A percentile compares a stretch with the other conserved stretches of the same genome.
Conservation (phyloP, 1,140 invertebrate species). For the Aphelinus certus region DNA sequence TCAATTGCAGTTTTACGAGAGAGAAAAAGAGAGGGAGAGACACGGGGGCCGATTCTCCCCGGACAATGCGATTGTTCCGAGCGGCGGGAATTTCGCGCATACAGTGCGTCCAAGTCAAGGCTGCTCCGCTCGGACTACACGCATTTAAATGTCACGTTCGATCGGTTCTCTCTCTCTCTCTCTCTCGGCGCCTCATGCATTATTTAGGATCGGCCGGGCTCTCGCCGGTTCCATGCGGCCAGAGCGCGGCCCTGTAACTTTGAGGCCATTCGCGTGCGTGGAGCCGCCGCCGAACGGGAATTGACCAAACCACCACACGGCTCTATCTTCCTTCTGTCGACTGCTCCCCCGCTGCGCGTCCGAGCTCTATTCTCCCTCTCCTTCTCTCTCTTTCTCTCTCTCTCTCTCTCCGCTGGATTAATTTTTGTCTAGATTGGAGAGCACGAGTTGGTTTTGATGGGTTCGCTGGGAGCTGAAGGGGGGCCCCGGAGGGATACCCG, state of each 20-base stretch:
- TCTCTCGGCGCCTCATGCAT: constrained; percentile 49
- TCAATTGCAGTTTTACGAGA: constrained; percentile 26
- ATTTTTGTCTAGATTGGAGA: no score
- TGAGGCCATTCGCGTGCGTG: no score
- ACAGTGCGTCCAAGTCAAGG: constrained; percentile 44
- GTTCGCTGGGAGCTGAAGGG: no score
- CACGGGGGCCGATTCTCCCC: background rate
- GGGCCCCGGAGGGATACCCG: no score
- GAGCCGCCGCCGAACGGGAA: no score
- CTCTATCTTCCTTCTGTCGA: background rate
- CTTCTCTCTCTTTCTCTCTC: background rate
- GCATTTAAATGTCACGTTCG: constrained; percentile 57
- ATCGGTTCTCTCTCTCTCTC: constrained; percentile 35
- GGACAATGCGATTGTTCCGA: constrained; percentile 17
- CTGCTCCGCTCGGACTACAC: constrained; percentile 44
- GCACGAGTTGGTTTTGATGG: no score
- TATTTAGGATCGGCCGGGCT: constrained; percentile 48
- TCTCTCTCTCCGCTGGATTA: constrained; percentile 12
- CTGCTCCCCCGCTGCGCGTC: constrained; percentile 32
- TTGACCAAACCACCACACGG: no score
- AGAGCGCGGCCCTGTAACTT: no score
- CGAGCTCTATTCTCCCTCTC: constrained; percentile 40
- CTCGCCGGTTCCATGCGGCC: constrained; percentile 37
- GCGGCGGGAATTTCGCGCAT: constrained; percentile 32
- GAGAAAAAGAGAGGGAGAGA: background rate